Evolutionary conservation across 2,113 vertebrate species (phyloP).

Genomic region (Eira barbara): DNA sequence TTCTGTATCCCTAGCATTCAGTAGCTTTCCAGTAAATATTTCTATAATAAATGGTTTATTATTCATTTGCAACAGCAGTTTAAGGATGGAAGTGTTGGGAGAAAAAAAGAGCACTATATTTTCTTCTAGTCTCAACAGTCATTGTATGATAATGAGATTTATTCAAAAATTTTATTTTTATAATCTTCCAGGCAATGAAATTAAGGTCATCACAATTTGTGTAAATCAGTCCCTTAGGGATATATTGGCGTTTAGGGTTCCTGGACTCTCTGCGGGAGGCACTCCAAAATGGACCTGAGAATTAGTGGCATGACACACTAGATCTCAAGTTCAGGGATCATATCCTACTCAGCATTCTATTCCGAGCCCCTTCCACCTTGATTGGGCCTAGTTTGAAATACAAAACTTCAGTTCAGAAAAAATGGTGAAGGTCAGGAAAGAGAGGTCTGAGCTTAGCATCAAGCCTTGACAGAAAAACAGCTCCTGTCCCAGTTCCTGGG

Average conservation of each 20-base stretch:
- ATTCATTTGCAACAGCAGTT: background rate
- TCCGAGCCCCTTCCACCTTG: background rate
- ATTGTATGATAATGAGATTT: background rate
- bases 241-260: background rate
- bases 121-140: background rate
- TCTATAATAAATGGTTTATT: background rate
- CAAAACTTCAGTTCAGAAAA: background rate
- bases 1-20: background rate
- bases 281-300: background rate
- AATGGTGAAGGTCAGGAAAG: background rate
- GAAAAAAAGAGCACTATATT: background rate
- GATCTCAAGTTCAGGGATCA: rapidly evolving
- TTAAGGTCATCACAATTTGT: background rate
- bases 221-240: background rate
- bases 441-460: background rate
- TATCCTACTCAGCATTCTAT: background rate
- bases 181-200: background rate
- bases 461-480: background rate
- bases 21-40: background rate
- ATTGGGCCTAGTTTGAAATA: background rate
- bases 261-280: background rate
- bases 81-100: background rate
- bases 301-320: background rate
- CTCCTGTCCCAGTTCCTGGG: background rate
- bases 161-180: background rate